Conservation (phyloP, 2,797 vertebrate species). For the Bradypodion pumilum region DNA sequence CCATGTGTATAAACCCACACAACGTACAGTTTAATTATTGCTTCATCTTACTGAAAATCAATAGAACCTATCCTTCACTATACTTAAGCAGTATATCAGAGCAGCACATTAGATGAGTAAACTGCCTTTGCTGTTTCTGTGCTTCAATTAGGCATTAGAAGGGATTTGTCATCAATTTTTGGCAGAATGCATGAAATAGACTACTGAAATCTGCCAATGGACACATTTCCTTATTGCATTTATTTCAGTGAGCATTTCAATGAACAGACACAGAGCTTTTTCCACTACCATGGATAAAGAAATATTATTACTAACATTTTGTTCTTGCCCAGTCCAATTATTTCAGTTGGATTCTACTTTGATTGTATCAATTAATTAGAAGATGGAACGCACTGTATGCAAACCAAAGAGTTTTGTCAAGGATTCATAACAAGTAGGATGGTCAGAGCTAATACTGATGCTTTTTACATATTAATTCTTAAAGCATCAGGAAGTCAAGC, state of each 20-base stretch:
- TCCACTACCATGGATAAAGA: conserved; percentile 3
- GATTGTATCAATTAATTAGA: conserved; percentile 3
- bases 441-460: not conserved
- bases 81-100: conserved; percentile 18
- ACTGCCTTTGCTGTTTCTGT: not conserved
- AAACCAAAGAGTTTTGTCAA: not conserved
- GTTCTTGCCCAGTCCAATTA: not conserved
- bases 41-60: conserved; percentile 15
- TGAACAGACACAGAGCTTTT: not conserved
- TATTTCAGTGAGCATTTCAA: conserved; percentile 17
- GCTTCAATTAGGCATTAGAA: not conserved
- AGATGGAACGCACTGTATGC: not conserved
- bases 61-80: conserved; percentile 19
- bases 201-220: conserved; percentile 15
- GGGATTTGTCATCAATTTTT: conserved; percentile 3
- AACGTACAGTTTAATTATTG: not conserved
- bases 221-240: conserved; percentile 6
- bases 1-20: not conserved
- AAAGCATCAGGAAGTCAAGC: not conserved
- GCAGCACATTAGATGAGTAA: conserved; percentile 19
- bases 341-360: not conserved
- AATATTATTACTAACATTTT: conserved; percentile 1
- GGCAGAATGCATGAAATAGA: conserved; percentile 23
- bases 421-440: not conserved
- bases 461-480: conserved; percentile 2